Conservation (phyloP, 92 coral and sea anemone species). For the Zoanthus sociatus region DNA sequence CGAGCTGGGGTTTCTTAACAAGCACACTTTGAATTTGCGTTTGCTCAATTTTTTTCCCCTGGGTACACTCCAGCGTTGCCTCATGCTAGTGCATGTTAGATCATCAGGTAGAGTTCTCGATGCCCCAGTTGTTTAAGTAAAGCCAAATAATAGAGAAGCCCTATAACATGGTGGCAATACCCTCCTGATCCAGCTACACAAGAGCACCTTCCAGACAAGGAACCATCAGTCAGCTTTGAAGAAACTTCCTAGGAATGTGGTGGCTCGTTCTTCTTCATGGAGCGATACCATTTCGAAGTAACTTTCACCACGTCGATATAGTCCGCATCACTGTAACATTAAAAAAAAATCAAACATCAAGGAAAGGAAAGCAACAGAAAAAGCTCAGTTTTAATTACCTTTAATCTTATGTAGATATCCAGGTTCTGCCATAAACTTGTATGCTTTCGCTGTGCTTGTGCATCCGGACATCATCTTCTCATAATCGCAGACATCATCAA, state of each 20-base stretch:
- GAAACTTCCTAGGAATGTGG: constrained; percentile 55
- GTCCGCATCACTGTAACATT: background rate
- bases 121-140: constrained; percentile 66
- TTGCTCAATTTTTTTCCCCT: constrained; percentile 49
- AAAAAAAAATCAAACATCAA: constrained; percentile 1
- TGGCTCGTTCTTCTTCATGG: constrained; percentile 55
- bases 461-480: constrained; percentile 44
- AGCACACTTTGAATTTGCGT: constrained; percentile 44
- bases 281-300: constrained; percentile 42
- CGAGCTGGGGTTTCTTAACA: constrained; percentile 58
- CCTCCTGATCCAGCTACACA: constrained; percentile 77
- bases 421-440: constrained; percentile 62
- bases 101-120: constrained; percentile 60
- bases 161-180: constrained; percentile 61
- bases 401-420: constrained; percentile 53
- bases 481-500: constrained; percentile 44
- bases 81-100: constrained; percentile 61
- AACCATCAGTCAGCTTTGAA: background rate
- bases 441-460: constrained; percentile 47
- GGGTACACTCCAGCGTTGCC: constrained; percentile 64
- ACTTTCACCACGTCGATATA: constrained; percentile 13
- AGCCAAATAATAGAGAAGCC: constrained; percentile 52
- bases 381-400: constrained; percentile 32
- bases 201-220: constrained; percentile 45
- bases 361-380: constrained; percentile 4